Conservation (phyloP, 2,113 vertebrate genomes). For the Megaceryle maxima region DNA sequence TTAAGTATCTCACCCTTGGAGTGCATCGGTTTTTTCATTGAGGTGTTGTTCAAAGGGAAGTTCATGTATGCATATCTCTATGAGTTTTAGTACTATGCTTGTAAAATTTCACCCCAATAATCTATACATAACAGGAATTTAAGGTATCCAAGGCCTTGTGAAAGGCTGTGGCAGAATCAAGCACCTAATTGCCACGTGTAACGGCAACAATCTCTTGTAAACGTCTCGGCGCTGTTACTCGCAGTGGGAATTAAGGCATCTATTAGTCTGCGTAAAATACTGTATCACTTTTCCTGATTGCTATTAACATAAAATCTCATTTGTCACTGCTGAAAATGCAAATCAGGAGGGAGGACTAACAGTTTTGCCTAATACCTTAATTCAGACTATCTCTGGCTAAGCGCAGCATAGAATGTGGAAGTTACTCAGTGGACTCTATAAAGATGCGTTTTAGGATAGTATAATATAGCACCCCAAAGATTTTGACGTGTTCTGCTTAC, state of each 20-base stretch:
- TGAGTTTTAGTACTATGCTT: not conserved
- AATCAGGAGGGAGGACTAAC: not conserved
- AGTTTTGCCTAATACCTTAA: not conserved
- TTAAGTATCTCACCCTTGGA: conserved; percentile 19
- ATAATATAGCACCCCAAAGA: not conserved
- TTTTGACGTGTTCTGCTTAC: not conserved
- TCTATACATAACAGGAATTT: not conserved
- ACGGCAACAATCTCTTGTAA: not conserved
- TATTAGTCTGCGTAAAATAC: not conserved
- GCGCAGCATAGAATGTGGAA: not conserved
- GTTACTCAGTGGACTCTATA: not conserved
- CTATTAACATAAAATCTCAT: not conserved
- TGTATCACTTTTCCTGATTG: not conserved
- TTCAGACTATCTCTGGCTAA: not conserved
- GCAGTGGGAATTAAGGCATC: not conserved
- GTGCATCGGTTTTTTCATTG: not conserved
- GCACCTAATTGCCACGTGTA: not conserved
- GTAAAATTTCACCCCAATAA: not conserved
- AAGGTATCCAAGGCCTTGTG: not conserved
- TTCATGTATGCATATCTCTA: not conserved
- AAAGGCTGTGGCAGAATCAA: not conserved
- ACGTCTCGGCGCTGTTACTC: not conserved
- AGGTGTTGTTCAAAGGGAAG: not conserved
- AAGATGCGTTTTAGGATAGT: not conserved
- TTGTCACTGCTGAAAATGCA: not conserved